Evolutionary conservation across 2,888 invertebrate genomes (phyloP).

Genomic region (Limnephilus marmoratus): DNA sequence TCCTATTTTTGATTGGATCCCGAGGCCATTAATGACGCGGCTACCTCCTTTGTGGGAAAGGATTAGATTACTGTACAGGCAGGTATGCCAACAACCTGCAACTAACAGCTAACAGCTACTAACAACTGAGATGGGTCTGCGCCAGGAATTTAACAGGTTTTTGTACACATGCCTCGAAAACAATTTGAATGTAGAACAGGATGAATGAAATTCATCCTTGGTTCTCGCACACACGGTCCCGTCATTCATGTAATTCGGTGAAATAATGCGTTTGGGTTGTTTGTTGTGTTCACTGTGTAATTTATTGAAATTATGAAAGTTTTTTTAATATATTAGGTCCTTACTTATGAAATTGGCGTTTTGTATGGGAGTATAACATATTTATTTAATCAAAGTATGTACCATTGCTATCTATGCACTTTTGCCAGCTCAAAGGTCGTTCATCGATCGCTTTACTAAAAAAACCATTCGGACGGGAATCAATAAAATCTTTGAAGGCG

Average conservation of each 20-base stretch:
- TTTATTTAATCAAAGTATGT: too few species aligned
- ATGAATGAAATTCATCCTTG: conserved; percentile 20
- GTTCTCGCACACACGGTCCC: background rate
- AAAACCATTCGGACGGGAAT: too few species aligned
- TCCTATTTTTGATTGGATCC: conserved; percentile 44
- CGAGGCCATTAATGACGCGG: conserved; percentile 42
- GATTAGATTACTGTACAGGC: conserved; percentile 42
- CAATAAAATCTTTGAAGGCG: too few species aligned
- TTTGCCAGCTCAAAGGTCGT: too few species aligned
- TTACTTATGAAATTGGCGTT: too few species aligned
- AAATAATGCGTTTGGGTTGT: background rate
- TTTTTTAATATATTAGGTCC: background rate
- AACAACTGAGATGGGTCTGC: background rate
- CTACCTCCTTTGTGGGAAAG: conserved; percentile 32
- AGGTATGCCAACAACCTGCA: conserved; percentile 34
- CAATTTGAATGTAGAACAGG: conserved; percentile 37
- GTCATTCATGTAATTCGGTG: background rate
- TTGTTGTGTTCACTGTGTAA: background rate
- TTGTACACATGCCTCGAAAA: conserved; percentile 27
- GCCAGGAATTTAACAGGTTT: conserved; percentile 37
- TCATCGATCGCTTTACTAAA: too few species aligned
- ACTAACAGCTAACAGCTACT: background rate
- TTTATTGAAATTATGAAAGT: too few species aligned
- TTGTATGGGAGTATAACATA: too few species aligned
- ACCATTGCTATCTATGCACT: too few species aligned